Evolutionary conservation across 2,797 vertebrate species (phyloP).

Genomic region (Pogoniulus pusillus): DNA sequence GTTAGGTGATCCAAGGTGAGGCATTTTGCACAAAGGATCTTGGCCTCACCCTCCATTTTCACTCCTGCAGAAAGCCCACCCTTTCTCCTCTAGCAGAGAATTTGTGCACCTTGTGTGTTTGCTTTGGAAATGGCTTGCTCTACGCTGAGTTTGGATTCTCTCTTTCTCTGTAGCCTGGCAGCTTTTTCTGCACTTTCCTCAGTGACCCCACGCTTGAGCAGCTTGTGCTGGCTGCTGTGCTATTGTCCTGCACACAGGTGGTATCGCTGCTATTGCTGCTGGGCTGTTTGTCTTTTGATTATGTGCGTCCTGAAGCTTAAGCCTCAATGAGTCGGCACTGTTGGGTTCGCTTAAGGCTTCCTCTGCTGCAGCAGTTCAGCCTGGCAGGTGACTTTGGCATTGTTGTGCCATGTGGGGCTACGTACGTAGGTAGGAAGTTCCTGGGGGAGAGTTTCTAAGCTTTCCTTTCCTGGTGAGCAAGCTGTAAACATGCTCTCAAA

Average conservation of each 20-base stretch:
- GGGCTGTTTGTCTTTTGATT: conserved; percentile 3
- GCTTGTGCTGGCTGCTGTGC: background rate
- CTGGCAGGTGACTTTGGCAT: conserved; percentile 38
- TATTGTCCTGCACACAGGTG: background rate
- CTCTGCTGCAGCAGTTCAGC: background rate
- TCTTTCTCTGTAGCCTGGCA: background rate
- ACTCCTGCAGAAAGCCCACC: background rate
- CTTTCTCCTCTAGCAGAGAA: background rate
- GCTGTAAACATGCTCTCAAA: background rate
- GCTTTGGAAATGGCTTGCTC: background rate
- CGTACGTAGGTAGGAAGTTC: background rate
- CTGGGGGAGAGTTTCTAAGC: background rate
- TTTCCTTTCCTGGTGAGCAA: background rate
- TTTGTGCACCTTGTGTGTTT: background rate
- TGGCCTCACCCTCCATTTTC: background rate
- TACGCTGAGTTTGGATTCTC: background rate
- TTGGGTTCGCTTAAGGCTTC: background rate
- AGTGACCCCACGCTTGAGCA: background rate
- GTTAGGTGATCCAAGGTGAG: background rate
- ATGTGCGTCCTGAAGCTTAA: background rate
- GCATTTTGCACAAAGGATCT: background rate
- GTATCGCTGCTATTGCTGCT: background rate
- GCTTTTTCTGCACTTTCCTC: background rate
- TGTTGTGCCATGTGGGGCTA: background rate
- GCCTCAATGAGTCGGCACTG: background rate